Evolutionary conservation across 2,888 invertebrate genomes (phyloP).

Genomic region (Leucoma salicis): DNA sequence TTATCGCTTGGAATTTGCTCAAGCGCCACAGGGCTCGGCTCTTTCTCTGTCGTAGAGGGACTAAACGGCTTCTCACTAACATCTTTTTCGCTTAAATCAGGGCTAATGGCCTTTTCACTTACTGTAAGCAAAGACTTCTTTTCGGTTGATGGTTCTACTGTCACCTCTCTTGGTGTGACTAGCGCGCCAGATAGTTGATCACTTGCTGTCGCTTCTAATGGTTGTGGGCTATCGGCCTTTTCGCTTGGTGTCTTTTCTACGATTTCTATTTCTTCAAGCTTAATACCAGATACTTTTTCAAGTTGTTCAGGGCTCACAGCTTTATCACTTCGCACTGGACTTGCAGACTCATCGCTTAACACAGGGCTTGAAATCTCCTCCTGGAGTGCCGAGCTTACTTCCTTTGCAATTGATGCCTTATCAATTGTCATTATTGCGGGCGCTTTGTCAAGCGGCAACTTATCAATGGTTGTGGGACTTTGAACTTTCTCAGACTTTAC

Average conservation of each 20-base stretch:
- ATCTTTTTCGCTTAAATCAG: background rate
- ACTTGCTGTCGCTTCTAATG: background rate
- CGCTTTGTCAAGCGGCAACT: background rate
- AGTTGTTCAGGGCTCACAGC: constrained; percentile 12
- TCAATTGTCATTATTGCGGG: too few relatives aligned
- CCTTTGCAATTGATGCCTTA: background rate
- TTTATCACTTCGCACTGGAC: constrained; percentile 14
- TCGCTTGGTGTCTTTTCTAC: constrained; percentile 1
- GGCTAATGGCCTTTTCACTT: background rate
- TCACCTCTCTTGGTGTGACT: background rate
- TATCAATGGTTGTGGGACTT: constrained; percentile 9
- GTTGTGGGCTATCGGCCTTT: background rate
- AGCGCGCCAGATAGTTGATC: background rate
- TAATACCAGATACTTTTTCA: constrained; percentile 14
- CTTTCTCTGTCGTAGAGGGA: background rate
- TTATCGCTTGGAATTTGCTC: constrained; percentile 1
- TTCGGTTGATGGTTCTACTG: background rate
- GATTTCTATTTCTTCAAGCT: constrained; percentile 6
- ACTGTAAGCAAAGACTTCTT: background rate
- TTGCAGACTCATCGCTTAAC: constrained; percentile 2
- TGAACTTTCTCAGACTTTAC: too few relatives aligned
- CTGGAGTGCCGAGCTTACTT: background rate
- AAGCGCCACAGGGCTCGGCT: constrained; percentile 1
- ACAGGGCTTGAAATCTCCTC: constrained; percentile 2
- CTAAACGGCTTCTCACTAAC: background rate